Evolutionary conservation across 2,888 invertebrate species (phyloP).

Genomic region (Hipparchia sbordonii): DNA sequence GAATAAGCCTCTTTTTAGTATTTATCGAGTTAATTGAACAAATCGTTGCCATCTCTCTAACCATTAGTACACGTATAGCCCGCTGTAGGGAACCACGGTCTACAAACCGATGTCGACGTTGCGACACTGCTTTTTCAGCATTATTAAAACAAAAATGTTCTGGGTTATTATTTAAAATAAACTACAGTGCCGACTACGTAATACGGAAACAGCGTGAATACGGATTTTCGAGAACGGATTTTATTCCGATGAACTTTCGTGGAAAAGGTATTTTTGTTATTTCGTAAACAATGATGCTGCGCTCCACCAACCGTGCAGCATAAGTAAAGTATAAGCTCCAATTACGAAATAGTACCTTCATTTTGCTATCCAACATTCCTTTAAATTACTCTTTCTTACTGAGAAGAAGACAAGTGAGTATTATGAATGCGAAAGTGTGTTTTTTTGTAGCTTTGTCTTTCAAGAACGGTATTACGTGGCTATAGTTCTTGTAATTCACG

Average conservation of each 20-base stretch:
- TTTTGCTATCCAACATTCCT: conserved; percentile 3
- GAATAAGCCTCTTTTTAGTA: too few relatives aligned
- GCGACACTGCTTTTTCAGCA: conserved; percentile 34
- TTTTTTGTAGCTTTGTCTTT: not conserved
- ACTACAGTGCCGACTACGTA: conserved; percentile 19
- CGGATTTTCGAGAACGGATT: conserved; percentile 27
- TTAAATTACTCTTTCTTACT: not conserved
- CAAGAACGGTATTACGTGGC: too few relatives aligned
- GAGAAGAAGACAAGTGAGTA: not conserved
- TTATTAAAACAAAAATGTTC: conserved; percentile 38
- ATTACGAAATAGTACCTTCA: not conserved
- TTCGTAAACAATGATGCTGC: conserved; percentile 20
- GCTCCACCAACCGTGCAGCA: not conserved
- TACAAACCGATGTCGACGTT: conserved; percentile 33
- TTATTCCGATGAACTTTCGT: conserved; percentile 20
- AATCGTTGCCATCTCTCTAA: too few relatives aligned
- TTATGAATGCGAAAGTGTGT: too few relatives aligned
- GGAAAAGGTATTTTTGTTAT: conserved; percentile 12
- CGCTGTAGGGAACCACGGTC: conserved; percentile 28
- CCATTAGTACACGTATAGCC: conserved; percentile 6
- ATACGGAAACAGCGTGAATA: conserved; percentile 24
- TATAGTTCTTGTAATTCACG: too few relatives aligned
- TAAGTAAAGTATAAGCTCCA: conserved; percentile 8
- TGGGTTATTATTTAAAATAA: conserved; percentile 31
- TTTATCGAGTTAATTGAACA: too few relatives aligned